Evolutionary conservation across 1,140 invertebrate species (phyloP).

Genomic region (Aphidius ervi): DNA sequence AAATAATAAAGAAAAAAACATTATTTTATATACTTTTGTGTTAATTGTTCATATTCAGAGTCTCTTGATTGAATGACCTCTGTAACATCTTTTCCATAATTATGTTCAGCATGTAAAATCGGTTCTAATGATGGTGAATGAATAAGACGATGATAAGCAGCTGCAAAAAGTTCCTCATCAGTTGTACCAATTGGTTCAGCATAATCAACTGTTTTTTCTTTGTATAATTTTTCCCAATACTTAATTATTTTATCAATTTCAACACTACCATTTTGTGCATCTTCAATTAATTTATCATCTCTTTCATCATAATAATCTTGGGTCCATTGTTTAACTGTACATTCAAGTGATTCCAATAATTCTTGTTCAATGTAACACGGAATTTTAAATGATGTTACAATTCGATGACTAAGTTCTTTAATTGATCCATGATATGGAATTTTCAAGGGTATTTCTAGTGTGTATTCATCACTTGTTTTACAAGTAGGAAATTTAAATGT

Average conservation of each 20-base stretch:
- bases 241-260: constrained; percentile 66
- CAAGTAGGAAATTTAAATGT: constrained; percentile 59
- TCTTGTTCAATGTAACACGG: constrained; percentile 65
- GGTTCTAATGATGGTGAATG: constrained; percentile 77
- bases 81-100: constrained; percentile 68
- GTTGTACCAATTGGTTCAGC: constrained; percentile 66
- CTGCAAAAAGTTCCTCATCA: constrained; percentile 73
- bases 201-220: constrained; percentile 63
- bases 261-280: constrained; percentile 54
- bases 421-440: constrained; percentile 60
- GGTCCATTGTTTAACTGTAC: constrained; percentile 53
- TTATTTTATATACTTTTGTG: constrained; percentile 55
- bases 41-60: constrained; percentile 62
- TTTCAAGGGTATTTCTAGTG: constrained; percentile 59
- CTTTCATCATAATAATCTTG: constrained; percentile 56
- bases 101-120: constrained; percentile 74
- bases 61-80: constrained; percentile 64
- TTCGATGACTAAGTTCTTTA: constrained; percentile 62
- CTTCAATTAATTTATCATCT: constrained; percentile 54
- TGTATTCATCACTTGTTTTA: constrained; percentile 56
- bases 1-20: constrained; percentile 5
- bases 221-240: constrained; percentile 66
- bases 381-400: constrained; percentile 66
- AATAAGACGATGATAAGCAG: constrained; percentile 76
- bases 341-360: constrained; percentile 52